These are phyloP conservation scores for Elachura formosa DNA, from an alignment of 2,113 vertebrate species.

Conservation along the genomic window DNA sequence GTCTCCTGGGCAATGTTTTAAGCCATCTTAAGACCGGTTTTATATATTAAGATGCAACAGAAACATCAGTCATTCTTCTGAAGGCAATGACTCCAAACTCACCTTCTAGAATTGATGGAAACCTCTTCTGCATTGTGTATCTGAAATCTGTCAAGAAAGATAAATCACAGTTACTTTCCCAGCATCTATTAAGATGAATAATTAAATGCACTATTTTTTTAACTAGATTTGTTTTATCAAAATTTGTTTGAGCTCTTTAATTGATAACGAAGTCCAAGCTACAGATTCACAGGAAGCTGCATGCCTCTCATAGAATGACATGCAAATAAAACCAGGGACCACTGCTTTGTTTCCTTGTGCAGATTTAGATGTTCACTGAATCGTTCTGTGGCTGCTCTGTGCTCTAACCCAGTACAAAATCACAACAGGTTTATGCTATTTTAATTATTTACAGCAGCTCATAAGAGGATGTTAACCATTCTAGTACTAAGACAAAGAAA, in stretches of 20 bases:
- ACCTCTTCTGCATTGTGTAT: conserved; percentile 72
- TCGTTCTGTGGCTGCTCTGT: accelerated
- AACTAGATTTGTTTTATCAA: background rate
- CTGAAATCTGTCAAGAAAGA: conserved; percentile 77
- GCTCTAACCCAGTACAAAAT: background rate
- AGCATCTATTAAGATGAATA: background rate
- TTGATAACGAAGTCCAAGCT: background rate
- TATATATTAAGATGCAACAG: background rate
- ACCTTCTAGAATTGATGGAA: conserved; percentile 82
- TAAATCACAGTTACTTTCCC: background rate
- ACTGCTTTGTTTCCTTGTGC: background rate
- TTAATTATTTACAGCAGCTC: background rate
- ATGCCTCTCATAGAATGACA: background rate
- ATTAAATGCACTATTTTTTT: conserved; percentile 30
- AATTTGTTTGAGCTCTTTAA: background rate
- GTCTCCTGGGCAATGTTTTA: background rate
- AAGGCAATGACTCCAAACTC: background rate
- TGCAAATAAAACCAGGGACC: background rate
- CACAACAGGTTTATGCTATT: background rate
- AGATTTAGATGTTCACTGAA: background rate
- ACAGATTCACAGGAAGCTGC: background rate
- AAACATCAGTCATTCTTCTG: background rate
- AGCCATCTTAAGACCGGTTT: background rate
- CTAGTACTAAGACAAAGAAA: background rate
- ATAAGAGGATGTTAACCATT: background rate